phyloP scores from a whole-genome alignment of 30 jellyfish, hydroid and myxozoan genomes.

The Hydractinia echinata region DNA sequence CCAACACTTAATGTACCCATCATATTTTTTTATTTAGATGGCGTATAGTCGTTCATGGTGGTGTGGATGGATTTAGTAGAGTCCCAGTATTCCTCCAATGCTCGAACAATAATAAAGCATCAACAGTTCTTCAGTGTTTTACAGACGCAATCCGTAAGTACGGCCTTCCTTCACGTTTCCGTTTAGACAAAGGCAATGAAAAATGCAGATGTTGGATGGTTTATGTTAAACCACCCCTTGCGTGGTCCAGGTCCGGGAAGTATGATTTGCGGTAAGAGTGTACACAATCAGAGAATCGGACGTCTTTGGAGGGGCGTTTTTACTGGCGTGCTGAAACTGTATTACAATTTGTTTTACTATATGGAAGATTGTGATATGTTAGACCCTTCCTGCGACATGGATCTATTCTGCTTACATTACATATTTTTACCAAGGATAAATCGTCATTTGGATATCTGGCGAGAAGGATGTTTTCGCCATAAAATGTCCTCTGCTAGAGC shows the following conservation, averaged over 20 bases:
- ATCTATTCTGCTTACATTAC: neutral
- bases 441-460: conserved; percentile 4
- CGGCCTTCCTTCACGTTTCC: conserved; percentile 17
- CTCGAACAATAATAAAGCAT: neutral
- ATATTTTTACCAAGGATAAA: too few species aligned
- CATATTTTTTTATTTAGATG: too few species aligned
- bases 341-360: neutral
- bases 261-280: conserved; percentile 23
- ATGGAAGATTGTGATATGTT: conserved; percentile 8
- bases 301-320: conserved; percentile 27
- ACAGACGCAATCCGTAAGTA: too few species aligned
- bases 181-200: conserved; percentile 25
- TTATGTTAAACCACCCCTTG: neutral
- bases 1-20: too few species aligned
- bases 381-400: neutral
- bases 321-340: conserved; percentile 10
- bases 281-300: conserved; percentile 22
- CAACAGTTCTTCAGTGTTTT: too few species aligned
- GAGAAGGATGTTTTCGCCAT: conserved; percentile 18
- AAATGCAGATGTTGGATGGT: conserved; percentile 18
- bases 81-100: neutral
- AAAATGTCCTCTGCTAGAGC: conserved; percentile 10
- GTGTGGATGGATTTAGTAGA: too few species aligned
- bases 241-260: conserved; percentile 6
- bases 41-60: too few species aligned